Base-by-base conservation (phyloP, 2,888 invertebrate species). In the Elegia similella region DNA sequence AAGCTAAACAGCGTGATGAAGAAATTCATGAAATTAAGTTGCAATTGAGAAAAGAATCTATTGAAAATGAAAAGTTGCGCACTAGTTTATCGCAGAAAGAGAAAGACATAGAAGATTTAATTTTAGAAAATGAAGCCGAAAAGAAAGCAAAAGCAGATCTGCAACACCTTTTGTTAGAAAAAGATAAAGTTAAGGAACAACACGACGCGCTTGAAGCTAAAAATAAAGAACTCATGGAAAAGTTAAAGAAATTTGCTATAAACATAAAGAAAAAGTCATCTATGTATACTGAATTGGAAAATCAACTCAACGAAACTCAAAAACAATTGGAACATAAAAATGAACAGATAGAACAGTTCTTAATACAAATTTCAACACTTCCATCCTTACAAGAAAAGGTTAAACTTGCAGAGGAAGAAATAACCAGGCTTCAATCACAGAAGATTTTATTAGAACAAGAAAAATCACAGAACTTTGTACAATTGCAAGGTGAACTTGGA, bases 231-330 rank as follows among this genome's bases (percentile, higher is more conserved):
- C 93, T 95, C 61, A 79, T 95, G 56, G 96, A 96, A 58, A 96
- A 96, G 80, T 92, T 96, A 73, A 96, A 96, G 73, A 96, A 96
- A 72, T 93, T 95, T 69, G 96, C 95, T 0, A 92, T 95, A 0
- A 95, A 93, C 72, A 88, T 96, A 8, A 96, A 96, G 78, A 96
- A 95, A 75, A 96, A 95, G 73, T 91, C 93, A 0, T 76, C 88
- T 0, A 91, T 94, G 62, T 94, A 94, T 66, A 87, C 93, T 38
- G 95, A 96, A 62, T 78, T 95, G 38, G 95, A 96, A 82, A 76
- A 80, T 47, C 93, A 92, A 64, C 73, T 84, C 42, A 70, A 72
- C 38, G 84, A 86, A 61, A 70, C 74, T 47, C 82, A 86, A 68
- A 86, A 80, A 67, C 78, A 86, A 65, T 62, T 87, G 8, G 73